These are phyloP conservation scores for Drosophila ezoana DNA, from an alignment of 2,888 invertebrate species.

Conservation along the genomic window DNA sequence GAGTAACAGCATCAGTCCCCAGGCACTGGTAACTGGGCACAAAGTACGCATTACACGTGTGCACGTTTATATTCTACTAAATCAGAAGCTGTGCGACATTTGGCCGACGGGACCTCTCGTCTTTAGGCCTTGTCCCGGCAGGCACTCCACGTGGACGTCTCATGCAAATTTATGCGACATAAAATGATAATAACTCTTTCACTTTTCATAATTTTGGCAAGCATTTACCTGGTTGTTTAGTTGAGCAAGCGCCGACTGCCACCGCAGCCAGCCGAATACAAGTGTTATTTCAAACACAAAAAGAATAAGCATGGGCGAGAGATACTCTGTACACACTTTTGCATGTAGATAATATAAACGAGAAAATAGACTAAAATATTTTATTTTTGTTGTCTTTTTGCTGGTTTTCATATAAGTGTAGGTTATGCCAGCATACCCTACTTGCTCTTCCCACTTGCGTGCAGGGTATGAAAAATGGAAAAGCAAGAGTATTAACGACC, in stretches of 20 bases:
- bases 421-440: too few relatives aligned
- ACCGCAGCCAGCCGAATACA: conserved; percentile 22
- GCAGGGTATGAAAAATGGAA: conserved; percentile 34
- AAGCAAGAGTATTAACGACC: conserved; percentile 58
- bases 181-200: conserved; percentile 75
- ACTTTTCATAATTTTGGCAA: conserved; percentile 68
- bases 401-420: too few relatives aligned
- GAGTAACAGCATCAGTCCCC: conserved; percentile 6
- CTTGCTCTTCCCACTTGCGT: too few relatives aligned
- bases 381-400: too few relatives aligned
- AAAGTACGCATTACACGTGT: conserved; percentile 55
- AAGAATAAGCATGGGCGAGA: neutral
- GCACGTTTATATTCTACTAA: conserved; percentile 38
- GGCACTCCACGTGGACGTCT: conserved; percentile 44
- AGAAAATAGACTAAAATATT: too few relatives aligned
- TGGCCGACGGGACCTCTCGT: conserved; percentile 20
- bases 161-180: conserved; percentile 73
- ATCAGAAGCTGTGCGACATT: conserved; percentile 34
- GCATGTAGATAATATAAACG: too few relatives aligned
- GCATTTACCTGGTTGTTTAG: conserved; percentile 67
- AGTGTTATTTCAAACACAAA: conserved; percentile 24
- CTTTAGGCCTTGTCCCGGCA: conserved; percentile 20
- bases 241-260: conserved; percentile 27
- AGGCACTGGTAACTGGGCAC: conserved; percentile 25
- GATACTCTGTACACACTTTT: conserved; percentile 6